phyloP scores from a whole-genome alignment of 2,113 vertebrate genomes.

The Gymnarchus niloticus region DNA sequence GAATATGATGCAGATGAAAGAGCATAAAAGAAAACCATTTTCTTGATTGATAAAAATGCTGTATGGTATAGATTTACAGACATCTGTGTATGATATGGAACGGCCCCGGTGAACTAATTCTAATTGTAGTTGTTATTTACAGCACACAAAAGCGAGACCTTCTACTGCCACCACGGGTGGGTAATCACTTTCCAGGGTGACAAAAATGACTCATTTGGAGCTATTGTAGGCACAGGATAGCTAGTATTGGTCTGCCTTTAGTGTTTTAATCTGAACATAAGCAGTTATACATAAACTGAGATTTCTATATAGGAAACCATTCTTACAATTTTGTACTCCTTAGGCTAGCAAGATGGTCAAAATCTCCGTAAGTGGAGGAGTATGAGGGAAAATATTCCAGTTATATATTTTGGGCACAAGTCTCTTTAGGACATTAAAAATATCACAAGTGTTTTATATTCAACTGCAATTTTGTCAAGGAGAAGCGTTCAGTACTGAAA shows the following conservation, averaged over 20 bases:
- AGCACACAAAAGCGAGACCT: neutral
- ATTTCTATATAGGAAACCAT: neutral
- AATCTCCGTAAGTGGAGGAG: too few relatives aligned
- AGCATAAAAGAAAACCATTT: neutral
- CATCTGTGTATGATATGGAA: neutral
- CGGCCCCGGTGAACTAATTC: neutral
- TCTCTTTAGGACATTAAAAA: neutral
- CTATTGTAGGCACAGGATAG: too few relatives aligned
- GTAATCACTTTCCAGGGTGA: too few relatives aligned
- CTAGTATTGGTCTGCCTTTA: neutral
- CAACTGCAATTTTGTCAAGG: neutral
- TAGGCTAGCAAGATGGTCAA: neutral
- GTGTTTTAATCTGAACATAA: neutral
- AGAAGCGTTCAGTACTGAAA: neutral
- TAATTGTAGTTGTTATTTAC: neutral
- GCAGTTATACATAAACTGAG: neutral
- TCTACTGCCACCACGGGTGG: neutral
- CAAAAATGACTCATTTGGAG: too few relatives aligned
- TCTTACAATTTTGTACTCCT: neutral
- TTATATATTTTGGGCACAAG: neutral
- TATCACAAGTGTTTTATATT: neutral
- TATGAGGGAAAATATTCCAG: too few relatives aligned
- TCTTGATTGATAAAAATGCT: neutral
- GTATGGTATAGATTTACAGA: neutral
- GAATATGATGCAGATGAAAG: neutral